These are phyloP conservation scores for Anastrepha ludens DNA, from an alignment of 1,140 invertebrate species.

Conservation along the genomic window DNA sequence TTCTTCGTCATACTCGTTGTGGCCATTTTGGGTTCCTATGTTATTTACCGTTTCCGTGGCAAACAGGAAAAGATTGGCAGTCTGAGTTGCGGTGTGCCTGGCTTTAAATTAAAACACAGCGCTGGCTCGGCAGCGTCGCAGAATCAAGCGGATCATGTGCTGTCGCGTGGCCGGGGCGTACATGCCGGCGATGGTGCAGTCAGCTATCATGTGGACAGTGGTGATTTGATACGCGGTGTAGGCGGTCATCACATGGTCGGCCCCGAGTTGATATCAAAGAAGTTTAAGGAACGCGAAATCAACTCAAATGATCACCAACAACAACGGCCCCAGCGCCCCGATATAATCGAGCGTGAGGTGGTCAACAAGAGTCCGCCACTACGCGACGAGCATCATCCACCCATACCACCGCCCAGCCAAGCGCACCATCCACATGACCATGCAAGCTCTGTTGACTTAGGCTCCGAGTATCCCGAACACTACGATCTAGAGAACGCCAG, in stretches of 20 bases:
- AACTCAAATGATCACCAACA: constrained; percentile 78
- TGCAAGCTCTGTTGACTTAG: constrained; percentile 79
- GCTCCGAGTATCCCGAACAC: constrained; percentile 93
- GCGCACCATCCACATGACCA: constrained; percentile 81
- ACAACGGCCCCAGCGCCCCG: constrained; percentile 86
- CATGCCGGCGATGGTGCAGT: constrained; percentile 74
- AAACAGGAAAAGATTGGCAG: constrained; percentile 86
- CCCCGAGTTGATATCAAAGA: constrained; percentile 88
- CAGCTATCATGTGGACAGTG: constrained; percentile 80
- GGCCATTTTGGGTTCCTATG: constrained; percentile 90
- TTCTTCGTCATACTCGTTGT: constrained; percentile 93
- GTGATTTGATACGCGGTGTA: constrained; percentile 81
- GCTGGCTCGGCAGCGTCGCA: constrained; percentile 78
- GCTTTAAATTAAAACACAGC: constrained; percentile 80
- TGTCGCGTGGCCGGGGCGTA: constrained; percentile 75
- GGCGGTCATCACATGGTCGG: constrained; percentile 82
- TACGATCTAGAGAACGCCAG: constrained; percentile 98
- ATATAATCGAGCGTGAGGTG: constrained; percentile 94
- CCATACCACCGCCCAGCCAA: constrained; percentile 80
- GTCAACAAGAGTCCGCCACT: constrained; percentile 85
- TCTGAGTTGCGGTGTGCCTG: constrained; percentile 75
- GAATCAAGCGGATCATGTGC: constrained; percentile 76
- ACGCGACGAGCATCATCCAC: constrained; percentile 84
- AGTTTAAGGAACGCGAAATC: constrained; percentile 90
- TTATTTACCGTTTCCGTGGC: constrained; percentile 89